Evolutionary conservation across 2,888 invertebrate genomes (phyloP).

Genomic region (Pristionchus japonicus): DNA sequence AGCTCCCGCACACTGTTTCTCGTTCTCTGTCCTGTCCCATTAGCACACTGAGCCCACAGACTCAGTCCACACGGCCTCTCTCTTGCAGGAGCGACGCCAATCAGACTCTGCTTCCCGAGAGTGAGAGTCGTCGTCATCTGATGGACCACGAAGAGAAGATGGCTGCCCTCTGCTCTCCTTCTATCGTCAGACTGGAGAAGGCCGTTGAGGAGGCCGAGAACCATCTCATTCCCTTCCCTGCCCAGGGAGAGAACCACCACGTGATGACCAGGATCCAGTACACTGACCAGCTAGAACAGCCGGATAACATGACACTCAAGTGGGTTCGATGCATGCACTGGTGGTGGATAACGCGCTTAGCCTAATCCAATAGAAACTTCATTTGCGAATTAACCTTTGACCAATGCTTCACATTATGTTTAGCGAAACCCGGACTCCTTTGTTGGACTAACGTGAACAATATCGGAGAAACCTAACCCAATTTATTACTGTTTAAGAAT

Average conservation of each 20-base stretch:
- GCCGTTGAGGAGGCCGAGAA: neutral
- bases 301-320: constrained; percentile 38
- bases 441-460: neutral
- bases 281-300: neutral
- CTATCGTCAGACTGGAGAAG: constrained; percentile 13
- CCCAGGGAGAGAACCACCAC: constrained; percentile 31
- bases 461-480: neutral
- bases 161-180: neutral
- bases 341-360: neutral
- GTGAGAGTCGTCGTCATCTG: neutral
- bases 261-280: neutral
- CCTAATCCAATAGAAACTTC: neutral
- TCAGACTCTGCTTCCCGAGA: neutral
- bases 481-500: too few relatives aligned
- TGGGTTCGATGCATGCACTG: constrained; percentile 31
- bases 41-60: neutral
- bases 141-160: constrained; percentile 35
- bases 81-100: neutral
- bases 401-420: neutral
- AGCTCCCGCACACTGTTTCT: neutral
- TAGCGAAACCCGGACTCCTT: neutral
- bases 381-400: neutral
- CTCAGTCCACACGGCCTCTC: neutral
- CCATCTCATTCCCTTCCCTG: constrained; percentile 40
- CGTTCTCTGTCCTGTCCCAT: neutral